Base-by-base conservation (phyloP, 2,888 invertebrate genomes). In the Pheosia tremula region DNA sequence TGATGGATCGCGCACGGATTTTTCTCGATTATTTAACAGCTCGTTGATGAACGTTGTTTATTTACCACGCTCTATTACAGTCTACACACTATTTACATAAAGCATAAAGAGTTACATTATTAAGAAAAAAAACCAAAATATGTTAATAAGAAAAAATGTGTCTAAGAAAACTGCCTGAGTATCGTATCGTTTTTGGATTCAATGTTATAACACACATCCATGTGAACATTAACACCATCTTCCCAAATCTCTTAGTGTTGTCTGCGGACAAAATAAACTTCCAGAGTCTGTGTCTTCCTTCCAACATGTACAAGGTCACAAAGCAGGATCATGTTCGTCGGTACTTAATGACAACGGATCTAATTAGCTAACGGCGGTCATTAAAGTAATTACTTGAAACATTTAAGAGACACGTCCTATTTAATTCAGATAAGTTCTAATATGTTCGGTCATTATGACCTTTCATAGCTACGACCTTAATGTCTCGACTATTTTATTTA, bases 1-100 rank as follows among this genome's bases (percentile, higher is more conserved):
- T 86, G 86, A 86, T 86, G 77, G 80, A 86, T 82, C 72, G 77
- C 69, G 60, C 62, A 62, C 61, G 74, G 75, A 79, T 78, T 81
- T 77, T 79, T 70, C 69, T 66, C 70, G 65, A 74, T 72, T 72
- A 72, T 59, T 66, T 63, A 60, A 65, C 60, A 62, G 56, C 64
- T 66, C 63, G 59, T 64, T 64, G 60, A 61, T 68, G 61, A 64
- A 73, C 49, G 58, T 59, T 50, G 61, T 62, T 62, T 37, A 53
- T 53, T 53, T 53, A 53, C 11, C 55, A 56, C 56, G 52, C 63
- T 56, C 41, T 47, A 10, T 47, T 47, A 47, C n/a, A 24, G 24
- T 6, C 50, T n/a, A 24, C 4, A 8, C 24, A 24, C 24, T 50
- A 24, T 24, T 49, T 50, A 24, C 59, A 45, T 38, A 59, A 56